Percentiles rank a stretch among this genome's conserved stretches.
These are phyloP conservation scores for Entomobrya multifasciata DNA, from an alignment of 2,888 invertebrate genomes.

Conservation along the genomic window DNA sequence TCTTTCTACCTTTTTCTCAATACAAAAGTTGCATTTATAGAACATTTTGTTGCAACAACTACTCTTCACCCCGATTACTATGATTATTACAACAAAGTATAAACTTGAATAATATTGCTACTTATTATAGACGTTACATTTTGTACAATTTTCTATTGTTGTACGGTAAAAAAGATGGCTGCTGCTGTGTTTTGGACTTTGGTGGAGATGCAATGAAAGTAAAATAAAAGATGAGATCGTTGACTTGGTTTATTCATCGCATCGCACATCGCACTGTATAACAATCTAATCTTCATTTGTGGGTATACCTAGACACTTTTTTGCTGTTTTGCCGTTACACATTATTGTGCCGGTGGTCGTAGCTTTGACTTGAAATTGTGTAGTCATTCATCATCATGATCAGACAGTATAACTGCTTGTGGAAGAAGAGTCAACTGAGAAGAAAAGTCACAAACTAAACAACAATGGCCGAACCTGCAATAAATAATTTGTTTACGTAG, in stretches of 20 bases:
- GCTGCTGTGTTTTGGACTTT: slow-evolving; percentile 11
- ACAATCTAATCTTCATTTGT: slow-evolving; percentile 29
- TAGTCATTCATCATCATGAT: slow-evolving; percentile 42
- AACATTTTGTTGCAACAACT: slow-evolving; percentile 47
- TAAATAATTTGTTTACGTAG: slow-evolving; percentile 49
- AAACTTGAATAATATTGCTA: slow-evolving; percentile 41
- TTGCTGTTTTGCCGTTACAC: slow-evolving; percentile 5
- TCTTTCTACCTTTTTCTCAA: neutral
- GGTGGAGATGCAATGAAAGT: neutral
- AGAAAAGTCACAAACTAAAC: slow-evolving; percentile 19
- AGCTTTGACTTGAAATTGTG: slow-evolving; percentile 1
- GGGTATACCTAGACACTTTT: slow-evolving; percentile 12
- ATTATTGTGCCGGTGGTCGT: neutral
- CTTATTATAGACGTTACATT: slow-evolving; percentile 34
- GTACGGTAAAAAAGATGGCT: slow-evolving; percentile 30
- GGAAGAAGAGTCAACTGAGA: slow-evolving; percentile 1
- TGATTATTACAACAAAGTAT: slow-evolving; percentile 45
- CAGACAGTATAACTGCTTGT: neutral
- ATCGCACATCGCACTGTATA: neutral
- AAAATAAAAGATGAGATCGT: slow-evolving; percentile 40
- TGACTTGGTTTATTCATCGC: slow-evolving; percentile 30
- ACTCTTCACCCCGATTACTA: slow-evolving; percentile 2
- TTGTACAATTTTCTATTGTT: slow-evolving; percentile 8
- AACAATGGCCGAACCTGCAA: slow-evolving; percentile 43
- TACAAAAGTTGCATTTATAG: slow-evolving; percentile 42